Base-by-base conservation (phyloP, 1,140 invertebrate genomes). In the Cataglyphis hispanica region DNA sequence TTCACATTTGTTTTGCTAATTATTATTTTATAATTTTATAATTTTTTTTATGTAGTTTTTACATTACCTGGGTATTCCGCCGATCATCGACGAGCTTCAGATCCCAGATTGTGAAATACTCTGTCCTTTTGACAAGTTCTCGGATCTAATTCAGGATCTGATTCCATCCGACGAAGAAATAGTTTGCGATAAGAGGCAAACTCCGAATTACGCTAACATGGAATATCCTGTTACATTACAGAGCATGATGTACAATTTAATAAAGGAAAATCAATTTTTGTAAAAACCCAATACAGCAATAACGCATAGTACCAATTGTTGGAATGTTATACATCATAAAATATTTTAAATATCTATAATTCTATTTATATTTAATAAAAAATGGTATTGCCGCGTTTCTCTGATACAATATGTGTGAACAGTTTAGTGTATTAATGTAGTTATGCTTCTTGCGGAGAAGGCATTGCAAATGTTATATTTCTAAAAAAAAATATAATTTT, bases 21-120 rank as follows among this genome's bases (percentile, higher is more conserved):
- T 11, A 19, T 1, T 37, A 37, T 56, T 22, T 40, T 25, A n/a
- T 10, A 34, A 50, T 46, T 43, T 31, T 27, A 50, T 67, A 13
- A 16, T 5, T 50, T 1, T 16, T 50, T 50, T 50, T 40, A 37
- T 86, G 1, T 22, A 92, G 89, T 16, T 92, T 16, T n/a, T 86
- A 91, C 96, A 72, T 96, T 95, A 89, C 93, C 96, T 84, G 91
- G 96, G 70, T 95, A 96, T 92, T 92, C 96, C 86, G 93, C 95
- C 16, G 72, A 91, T 93, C 10, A 94, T 95, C 3, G 86, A 92
- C 53, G 94, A 93, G 53, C 86, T 96, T 2, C 94, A 83, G 11
- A 91, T 97, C 25, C 96, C 96, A n/a, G 96, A 96, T 16, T 97
- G 97, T 91, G 93, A 95, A 1, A 87, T 90, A 27, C 92, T 95